phyloP scores from a whole-genome alignment of 2,113 vertebrate species.

The Athene cunicularia region DNA sequence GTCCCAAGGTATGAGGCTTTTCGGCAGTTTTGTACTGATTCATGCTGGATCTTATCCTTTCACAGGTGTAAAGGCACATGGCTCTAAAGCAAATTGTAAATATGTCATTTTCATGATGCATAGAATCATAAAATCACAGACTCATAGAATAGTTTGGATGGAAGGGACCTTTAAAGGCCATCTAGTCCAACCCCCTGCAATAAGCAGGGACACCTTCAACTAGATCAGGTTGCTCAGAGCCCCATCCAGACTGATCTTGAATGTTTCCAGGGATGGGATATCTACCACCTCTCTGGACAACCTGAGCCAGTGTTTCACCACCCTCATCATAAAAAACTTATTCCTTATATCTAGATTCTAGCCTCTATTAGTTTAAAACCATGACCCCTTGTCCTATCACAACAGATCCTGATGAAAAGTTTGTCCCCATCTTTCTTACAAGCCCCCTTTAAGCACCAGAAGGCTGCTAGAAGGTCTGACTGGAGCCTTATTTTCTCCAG shows the following conservation, averaged over 20 bases:
- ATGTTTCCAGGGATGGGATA: not conserved
- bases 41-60: not conserved
- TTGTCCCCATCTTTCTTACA: rapidly evolving
- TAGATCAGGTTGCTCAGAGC: not conserved
- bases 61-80: not conserved
- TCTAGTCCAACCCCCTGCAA: not conserved
- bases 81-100: not conserved
- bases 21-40: not conserved
- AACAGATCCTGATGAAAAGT: too few relatives aligned
- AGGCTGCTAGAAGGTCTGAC: not conserved
- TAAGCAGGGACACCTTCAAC: too few relatives aligned
- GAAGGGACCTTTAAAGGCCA: not conserved
- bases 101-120: not conserved
- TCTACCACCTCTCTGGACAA: not conserved
- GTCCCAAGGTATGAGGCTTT: not conserved
- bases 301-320: rapidly evolving
- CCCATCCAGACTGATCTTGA: too few relatives aligned
- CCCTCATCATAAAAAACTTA: not conserved
- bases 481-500: not conserved
- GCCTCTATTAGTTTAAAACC: not conserved
- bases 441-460: rapidly evolving
- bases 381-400: rapidly evolving
- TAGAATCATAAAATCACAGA: not conserved
- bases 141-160: not conserved
- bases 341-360: not conserved